Conservation (phyloP, 2,113 vertebrate species). For the Mormoops blainvillei region DNA sequence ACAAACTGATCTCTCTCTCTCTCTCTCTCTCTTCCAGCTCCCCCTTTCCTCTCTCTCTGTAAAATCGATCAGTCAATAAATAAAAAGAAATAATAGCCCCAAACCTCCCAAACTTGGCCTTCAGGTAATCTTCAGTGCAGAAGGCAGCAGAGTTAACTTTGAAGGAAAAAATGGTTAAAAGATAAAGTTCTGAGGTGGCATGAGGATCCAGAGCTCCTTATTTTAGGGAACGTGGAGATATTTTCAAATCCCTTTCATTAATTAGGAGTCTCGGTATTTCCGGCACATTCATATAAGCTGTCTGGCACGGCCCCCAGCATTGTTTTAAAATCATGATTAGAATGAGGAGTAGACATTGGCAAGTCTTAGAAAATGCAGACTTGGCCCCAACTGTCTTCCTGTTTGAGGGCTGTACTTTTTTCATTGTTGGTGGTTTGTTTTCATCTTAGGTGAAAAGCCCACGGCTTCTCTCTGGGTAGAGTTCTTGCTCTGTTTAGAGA, state of each 20-base stretch:
- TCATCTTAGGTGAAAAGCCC: neutral
- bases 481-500: neutral
- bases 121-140: conserved; percentile 66
- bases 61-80: too few relatives aligned
- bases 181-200: conserved; percentile 35
- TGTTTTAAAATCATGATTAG: conserved; percentile 38
- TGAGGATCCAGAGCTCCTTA: neutral
- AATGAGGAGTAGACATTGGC: conserved; percentile 35
- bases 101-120: conserved; percentile 1
- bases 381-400: neutral
- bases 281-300: rapidly evolving
- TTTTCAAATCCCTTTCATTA: neutral
- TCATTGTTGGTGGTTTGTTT: too few relatives aligned
- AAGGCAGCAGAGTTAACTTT: conserved; percentile 64
- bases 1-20: too few relatives aligned
- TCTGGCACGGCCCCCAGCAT: neutral
- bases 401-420: neutral
- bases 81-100: too few relatives aligned
- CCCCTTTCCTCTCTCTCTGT: too few relatives aligned
- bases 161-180: conserved; percentile 61
- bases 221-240: neutral
- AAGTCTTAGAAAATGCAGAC: neutral
- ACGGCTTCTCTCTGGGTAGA: neutral
- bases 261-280: neutral
- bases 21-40: too few relatives aligned